Evolutionary conservation across 2,113 vertebrate genomes (phyloP).

Genomic region (Genyomyrus donnyi): DNA sequence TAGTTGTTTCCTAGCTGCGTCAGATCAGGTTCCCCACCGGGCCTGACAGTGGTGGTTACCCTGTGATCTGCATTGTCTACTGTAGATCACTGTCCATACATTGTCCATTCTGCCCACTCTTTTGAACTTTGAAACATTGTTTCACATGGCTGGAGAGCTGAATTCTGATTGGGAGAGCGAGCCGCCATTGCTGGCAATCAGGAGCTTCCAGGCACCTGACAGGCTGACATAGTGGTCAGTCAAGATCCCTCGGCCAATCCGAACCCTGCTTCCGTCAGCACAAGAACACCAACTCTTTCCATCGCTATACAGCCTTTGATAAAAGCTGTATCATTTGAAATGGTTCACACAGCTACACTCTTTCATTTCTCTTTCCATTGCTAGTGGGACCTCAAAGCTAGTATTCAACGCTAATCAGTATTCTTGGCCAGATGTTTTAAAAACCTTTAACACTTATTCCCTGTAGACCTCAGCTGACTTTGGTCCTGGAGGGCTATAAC

Average conservation of each 20-base stretch:
- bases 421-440: not conserved
- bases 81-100: no score
- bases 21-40: constrained; percentile 63
- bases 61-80: not conserved
- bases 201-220: not conserved
- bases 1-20: constrained; percentile 63
- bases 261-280: not conserved
- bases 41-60: not conserved
- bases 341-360: not conserved
- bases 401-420: not conserved
- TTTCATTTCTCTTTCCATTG: not conserved
- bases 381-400: not conserved
- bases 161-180: not conserved
- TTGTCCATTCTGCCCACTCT: not conserved
- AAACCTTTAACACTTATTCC: not conserved
- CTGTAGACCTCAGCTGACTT: not conserved
- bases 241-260: not conserved
- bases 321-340: not conserved
- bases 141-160: not conserved
- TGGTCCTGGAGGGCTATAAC: not conserved
- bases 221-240: not conserved
- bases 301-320: not conserved
- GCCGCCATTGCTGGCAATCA: not conserved
- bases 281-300: not conserved
- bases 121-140: not conserved